These are phyloP conservation scores for Orius laevigatus DNA, from an alignment of 1,140 invertebrate genomes.

Conservation along the genomic window DNA sequence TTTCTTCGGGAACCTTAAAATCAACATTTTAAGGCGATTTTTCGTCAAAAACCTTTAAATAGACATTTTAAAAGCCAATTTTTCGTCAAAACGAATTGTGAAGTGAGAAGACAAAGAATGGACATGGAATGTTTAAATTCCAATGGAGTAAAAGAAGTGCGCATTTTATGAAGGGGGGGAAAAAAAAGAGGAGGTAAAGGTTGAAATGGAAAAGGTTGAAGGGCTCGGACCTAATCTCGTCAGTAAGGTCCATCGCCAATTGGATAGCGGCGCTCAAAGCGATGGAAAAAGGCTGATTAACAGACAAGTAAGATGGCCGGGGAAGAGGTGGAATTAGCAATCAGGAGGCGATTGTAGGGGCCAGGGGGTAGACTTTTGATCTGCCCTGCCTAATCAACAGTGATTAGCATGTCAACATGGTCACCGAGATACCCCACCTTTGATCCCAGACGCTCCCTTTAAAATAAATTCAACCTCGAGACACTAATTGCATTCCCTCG, in stretches of 20 bases:
- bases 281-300: constrained; percentile 12
- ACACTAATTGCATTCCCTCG: constrained; percentile 7
- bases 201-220: no score
- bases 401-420: constrained; percentile 12
- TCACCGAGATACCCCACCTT: constrained; percentile 5
- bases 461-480: constrained; percentile 11
- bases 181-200: no score
- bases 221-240: constrained; percentile 4
- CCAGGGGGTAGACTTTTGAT: constrained; percentile 8
- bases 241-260: constrained; percentile 10
- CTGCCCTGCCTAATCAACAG: constrained; percentile 7
- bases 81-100: no score
- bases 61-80: no score
- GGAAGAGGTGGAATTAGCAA: constrained; percentile 10
- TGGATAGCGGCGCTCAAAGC: constrained; percentile 9
- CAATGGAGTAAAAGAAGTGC: no score
- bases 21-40: no score
- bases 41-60: no score
- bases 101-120: no score
- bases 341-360: constrained; percentile 10
- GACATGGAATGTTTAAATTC: no score
- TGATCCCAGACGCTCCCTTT: constrained; percentile 7
- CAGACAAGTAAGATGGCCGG: constrained; percentile 9
- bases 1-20: no score
- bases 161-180: no score